Base-by-base conservation (phyloP, 2,888 invertebrate genomes). In the Dicycla oo region DNA sequence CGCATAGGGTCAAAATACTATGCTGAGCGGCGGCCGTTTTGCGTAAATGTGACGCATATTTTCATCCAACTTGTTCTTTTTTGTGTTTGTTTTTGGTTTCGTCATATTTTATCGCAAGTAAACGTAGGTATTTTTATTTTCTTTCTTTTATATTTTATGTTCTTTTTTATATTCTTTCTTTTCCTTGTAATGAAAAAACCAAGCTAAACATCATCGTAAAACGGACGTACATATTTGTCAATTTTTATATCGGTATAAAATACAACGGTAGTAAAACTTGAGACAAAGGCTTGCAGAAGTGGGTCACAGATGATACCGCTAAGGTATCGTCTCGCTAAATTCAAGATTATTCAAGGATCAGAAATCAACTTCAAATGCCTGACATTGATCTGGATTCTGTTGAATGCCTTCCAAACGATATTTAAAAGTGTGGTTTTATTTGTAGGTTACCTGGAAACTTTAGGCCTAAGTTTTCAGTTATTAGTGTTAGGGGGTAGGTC, bases 281-380 rank as follows among this genome's bases (percentile, higher is more conserved):
- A 45, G 69, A 69, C 61, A 43, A 60, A 60, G 47, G 20, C 15
- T 45, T 45, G 13, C n/a, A 49, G 20, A 69, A 75, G 56, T 77
- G 34, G 74, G 77, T 76, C 74, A 56, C 77, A 77, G 56, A 38
- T 77, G 75, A 69, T 62, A 69, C 77, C 26, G n/a, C 45, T 23
- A 20, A 51, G 45, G 38, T 26, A n/a, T 30, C 3, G 38, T 51
- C 20, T 38, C 26, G n/a, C 18, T 54, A 30, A 43, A 51, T 26
- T 45, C 45, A 34, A 23, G 38, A 58, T 40, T 51, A 47, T 67
- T 45, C 23, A 45, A 40, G 49, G 6, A 49, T 64, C 11, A 40
- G 23, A 26, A 23, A 63, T 54, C 45, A 51, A 43, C 6, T 47
- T 47, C 11, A 7, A 20, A 57, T 1, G 30, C 23, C 45, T 69